Percentiles rank a stretch among this genome's conserved stretches.
These are phyloP conservation scores for Nemotelus pantherinus DNA, from an alignment of 2,888 invertebrate genomes.

Conservation along the genomic window DNA sequence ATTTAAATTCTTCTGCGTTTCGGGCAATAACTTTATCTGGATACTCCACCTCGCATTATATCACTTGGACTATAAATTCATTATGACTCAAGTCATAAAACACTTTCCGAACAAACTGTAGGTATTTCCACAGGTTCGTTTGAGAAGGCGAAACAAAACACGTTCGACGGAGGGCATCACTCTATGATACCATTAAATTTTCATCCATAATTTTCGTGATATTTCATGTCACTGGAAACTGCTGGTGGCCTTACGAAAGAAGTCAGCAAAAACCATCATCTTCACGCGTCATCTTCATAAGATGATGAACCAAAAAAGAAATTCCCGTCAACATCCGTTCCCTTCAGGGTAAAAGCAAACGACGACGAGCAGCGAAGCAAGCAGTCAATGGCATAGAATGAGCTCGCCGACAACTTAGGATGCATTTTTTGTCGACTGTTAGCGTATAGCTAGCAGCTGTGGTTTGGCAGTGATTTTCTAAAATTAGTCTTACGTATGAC, in stretches of 20 bases:
- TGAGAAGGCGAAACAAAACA: not conserved
- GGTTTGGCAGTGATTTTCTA: slow-evolving; percentile 40
- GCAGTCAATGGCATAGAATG: not conserved
- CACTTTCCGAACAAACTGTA: slow-evolving; percentile 25
- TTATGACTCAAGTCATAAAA: slow-evolving; percentile 15
- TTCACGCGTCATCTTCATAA: slow-evolving; percentile 26
- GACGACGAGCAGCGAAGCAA: slow-evolving; percentile 1
- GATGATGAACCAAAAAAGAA: slow-evolving; percentile 23
- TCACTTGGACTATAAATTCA: slow-evolving; percentile 20
- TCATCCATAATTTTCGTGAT: slow-evolving; percentile 38
- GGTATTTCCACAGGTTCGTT: slow-evolving; percentile 5
- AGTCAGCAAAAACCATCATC: not conserved
- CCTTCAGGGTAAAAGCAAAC: not conserved
- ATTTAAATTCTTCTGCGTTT: not conserved
- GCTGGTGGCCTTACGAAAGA: slow-evolving; percentile 27
- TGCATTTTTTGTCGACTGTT: not conserved
- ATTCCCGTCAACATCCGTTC: slow-evolving; percentile 38
- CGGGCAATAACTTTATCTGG: not conserved
- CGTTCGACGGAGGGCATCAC: not conserved
- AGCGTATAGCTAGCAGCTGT: slow-evolving; percentile 30
- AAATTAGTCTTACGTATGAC: slow-evolving; percentile 26
- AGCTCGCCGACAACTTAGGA: not conserved
- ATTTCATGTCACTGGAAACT: slow-evolving; percentile 32
- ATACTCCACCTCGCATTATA: not conserved
- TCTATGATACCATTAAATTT: not conserved